Evolutionary conservation across 2,113 vertebrate species (phyloP).

Genomic region (Stigmatopora argus): DNA sequence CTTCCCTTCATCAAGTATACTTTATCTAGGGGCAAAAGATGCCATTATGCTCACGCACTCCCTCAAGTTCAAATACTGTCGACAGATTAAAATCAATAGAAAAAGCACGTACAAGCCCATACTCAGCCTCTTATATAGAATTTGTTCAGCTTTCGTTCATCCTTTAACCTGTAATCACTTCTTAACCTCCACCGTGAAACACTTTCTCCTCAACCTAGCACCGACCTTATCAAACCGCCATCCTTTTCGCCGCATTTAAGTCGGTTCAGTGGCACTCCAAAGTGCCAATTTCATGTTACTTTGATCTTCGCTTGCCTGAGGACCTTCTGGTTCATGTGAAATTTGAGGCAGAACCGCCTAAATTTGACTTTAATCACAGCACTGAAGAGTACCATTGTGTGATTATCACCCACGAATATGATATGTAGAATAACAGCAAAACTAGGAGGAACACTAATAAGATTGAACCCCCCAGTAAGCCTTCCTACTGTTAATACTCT

Average conservation of each 20-base stretch:
- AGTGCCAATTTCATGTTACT: slow-evolving; percentile 40
- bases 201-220: slow-evolving; percentile 30
- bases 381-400: neutral
- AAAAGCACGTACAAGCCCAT: slow-evolving; percentile 7
- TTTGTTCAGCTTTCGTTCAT: slow-evolving; percentile 39
- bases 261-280: slow-evolving; percentile 29
- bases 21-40: slow-evolving; percentile 42
- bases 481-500: neutral
- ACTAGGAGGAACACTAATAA: neutral
- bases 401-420: neutral
- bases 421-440: neutral
- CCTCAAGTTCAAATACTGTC: slow-evolving; percentile 9
- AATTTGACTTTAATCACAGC: neutral
- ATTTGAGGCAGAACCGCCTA: neutral
- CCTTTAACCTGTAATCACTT: slow-evolving; percentile 30
- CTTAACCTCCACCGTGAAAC: slow-evolving; percentile 39
- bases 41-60: slow-evolving; percentile 8
- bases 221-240: slow-evolving; percentile 21
- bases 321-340: slow-evolving; percentile 22
- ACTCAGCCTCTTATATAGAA: slow-evolving; percentile 6
- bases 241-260: slow-evolving; percentile 26
- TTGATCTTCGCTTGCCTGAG: slow-evolving; percentile 42
- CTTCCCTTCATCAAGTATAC: slow-evolving; percentile 33
- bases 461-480: neutral
- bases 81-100: slow-evolving; percentile 50